Evolutionary conservation across 2,888 invertebrate genomes (phyloP).

Genomic region (Hyalella azteca): DNA sequence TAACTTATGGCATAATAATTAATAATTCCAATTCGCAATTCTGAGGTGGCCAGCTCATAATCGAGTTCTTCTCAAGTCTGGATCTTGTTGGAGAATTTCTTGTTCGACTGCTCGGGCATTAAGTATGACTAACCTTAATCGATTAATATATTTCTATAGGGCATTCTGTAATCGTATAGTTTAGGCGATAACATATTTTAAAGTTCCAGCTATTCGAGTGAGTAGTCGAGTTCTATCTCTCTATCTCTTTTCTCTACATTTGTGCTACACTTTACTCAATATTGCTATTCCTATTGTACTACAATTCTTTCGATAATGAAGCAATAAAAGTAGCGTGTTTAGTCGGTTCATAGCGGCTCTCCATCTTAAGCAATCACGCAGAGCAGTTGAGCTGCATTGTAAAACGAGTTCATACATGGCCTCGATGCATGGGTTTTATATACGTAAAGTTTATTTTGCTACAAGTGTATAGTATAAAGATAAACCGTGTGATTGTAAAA

Average conservation of each 20-base stretch:
- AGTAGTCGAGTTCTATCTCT: slow-evolving; percentile 26
- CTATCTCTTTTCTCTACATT: slow-evolving; percentile 22
- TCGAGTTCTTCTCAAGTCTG: too few relatives aligned
- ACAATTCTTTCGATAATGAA: slow-evolving; percentile 25
- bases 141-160: neutral
- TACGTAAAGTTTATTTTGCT: slow-evolving; percentile 37
- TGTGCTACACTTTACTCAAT: slow-evolving; percentile 7
- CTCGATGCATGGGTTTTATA: slow-evolving; percentile 26
- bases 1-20: too few relatives aligned
- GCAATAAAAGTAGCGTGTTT: slow-evolving; percentile 28
- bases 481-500: neutral
- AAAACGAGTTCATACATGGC: neutral
- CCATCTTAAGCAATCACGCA: neutral
- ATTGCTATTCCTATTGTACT: slow-evolving; percentile 22
- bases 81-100: too few relatives aligned
- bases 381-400: slow-evolving; percentile 24
- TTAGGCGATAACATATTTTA: neutral
- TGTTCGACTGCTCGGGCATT: too few relatives aligned
- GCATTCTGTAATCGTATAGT: slow-evolving; percentile 10
- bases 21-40: too few relatives aligned
- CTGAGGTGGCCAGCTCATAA: too few relatives aligned
- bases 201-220: neutral
- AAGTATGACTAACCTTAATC: too few relatives aligned
- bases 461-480: slow-evolving; percentile 29
- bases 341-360: neutral